Percentiles rank a stretch among this genome's conserved stretches.
phyloP scores from a whole-genome alignment of 2,113 vertebrate species.

The Propithecus coquereli region DNA sequence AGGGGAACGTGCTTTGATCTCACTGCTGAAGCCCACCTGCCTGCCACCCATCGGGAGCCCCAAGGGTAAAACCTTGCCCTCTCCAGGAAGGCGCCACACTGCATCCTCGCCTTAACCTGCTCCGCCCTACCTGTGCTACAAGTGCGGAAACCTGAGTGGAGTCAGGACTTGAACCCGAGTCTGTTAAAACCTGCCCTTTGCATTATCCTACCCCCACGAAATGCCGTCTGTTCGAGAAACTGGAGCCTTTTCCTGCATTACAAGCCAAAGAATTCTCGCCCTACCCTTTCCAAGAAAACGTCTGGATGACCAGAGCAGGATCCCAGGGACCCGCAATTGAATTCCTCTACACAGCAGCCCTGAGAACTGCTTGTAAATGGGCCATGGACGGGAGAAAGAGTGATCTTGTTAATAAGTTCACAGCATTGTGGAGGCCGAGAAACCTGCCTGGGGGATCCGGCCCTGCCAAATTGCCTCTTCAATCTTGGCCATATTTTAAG shows the following conservation, averaged over 20 bases:
- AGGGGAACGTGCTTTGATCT: not conserved
- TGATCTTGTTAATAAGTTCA: constrained; percentile 67
- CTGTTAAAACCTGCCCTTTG: not conserved
- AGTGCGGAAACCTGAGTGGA: not conserved
- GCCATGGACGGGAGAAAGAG: constrained; percentile 3
- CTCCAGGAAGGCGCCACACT: rapidly evolving
- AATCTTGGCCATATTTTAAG: constrained; percentile 67
- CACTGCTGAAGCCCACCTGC: not conserved
- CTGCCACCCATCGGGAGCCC: rapidly evolving
- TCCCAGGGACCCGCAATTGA: not conserved
- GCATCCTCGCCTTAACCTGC: too few relatives aligned
- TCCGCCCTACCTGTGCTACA: not conserved
- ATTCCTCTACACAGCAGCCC: not conserved
- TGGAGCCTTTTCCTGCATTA: not conserved
- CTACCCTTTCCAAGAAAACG: not conserved
- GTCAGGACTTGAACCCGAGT: not conserved
- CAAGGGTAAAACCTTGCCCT: not conserved
- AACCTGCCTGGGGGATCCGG: constrained; percentile 39
- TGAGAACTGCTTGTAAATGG: not conserved
- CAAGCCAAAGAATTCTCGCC: not conserved
- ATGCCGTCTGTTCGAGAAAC: not conserved
- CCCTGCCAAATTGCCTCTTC: constrained; percentile 64
- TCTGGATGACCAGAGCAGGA: not conserved
- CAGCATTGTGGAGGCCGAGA: not conserved
- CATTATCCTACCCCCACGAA: not conserved